Conservation (phyloP, 2,888 invertebrate genomes). For the Diogma glabrata region DNA sequence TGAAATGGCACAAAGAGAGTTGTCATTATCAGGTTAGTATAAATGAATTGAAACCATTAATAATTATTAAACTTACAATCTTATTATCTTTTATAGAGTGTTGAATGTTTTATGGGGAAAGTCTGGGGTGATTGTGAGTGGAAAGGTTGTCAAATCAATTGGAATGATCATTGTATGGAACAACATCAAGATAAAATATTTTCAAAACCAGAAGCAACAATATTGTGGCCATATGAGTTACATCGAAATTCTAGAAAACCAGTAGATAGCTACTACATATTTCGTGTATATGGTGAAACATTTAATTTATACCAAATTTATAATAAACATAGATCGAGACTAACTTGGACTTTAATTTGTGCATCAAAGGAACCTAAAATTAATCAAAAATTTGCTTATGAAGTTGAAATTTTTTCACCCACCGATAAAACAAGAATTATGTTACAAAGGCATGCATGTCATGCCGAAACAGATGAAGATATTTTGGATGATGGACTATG, state of each 20-base stretch:
- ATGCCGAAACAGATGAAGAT: conserved; percentile 33
- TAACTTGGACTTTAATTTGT: conserved; percentile 31
- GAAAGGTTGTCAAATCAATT: conserved; percentile 47
- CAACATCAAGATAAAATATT: conserved; percentile 41
- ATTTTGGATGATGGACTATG: conserved; percentile 33
- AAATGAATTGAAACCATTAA: not conserved
- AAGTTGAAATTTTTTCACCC: conserved; percentile 30
- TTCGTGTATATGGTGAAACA: conserved; percentile 31
- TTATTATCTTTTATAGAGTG: not conserved
- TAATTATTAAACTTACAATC: not conserved
- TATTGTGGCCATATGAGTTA: conserved; percentile 24
- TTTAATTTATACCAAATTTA: conserved; percentile 36
- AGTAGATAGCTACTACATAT: conserved; percentile 32
- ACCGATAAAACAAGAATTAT: conserved; percentile 31
- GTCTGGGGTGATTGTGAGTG: conserved; percentile 43
- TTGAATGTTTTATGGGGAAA: conserved; percentile 33
- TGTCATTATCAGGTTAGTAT: conserved; percentile 25
- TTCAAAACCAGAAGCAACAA: conserved; percentile 18
- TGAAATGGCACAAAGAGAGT: conserved; percentile 41
- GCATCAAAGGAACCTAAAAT: conserved; percentile 28
- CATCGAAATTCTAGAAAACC: conserved; percentile 22
- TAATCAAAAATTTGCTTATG: conserved; percentile 31
- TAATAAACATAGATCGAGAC: conserved; percentile 24
- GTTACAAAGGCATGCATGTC: conserved; percentile 33
- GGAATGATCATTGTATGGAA: conserved; percentile 48